These are phyloP conservation scores for Epinotia demarniana DNA, from an alignment of 2,888 invertebrate genomes.

Conservation along the genomic window DNA sequence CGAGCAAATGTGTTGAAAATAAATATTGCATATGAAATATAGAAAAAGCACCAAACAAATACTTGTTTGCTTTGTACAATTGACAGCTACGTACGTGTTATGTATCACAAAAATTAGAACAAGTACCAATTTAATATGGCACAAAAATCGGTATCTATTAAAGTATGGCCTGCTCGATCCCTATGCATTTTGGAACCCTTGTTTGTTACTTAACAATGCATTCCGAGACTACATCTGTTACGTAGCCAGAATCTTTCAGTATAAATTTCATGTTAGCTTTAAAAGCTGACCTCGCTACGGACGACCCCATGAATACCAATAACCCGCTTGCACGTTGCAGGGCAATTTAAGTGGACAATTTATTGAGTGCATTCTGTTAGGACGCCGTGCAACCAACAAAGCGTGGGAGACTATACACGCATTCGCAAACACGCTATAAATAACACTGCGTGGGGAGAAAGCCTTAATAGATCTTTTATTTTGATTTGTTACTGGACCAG, in stretches of 20 bases:
- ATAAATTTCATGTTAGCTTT: constrained; percentile 19
- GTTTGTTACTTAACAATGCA: neutral
- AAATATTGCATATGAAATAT: too few relatives aligned
- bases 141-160: too few relatives aligned
- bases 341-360: constrained; percentile 40
- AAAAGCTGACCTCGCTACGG: constrained; percentile 19
- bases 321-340: constrained; percentile 32
- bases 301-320: constrained; percentile 38
- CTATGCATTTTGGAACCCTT: neutral
- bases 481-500: constrained; percentile 33
- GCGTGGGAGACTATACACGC: constrained; percentile 38
- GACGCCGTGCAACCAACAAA: constrained; percentile 28
- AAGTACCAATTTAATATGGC: too few relatives aligned
- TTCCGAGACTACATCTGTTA: neutral
- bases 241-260: constrained; percentile 9
- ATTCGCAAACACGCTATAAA: constrained; percentile 41
- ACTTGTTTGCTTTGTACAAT: too few relatives aligned
- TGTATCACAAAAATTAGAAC: too few relatives aligned
- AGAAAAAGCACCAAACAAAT: too few relatives aligned
- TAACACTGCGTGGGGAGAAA: constrained; percentile 39
- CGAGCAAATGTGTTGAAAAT: too few relatives aligned
- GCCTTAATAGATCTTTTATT: constrained; percentile 37
- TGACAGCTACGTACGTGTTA: too few relatives aligned
- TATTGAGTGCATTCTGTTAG: constrained; percentile 42
- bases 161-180: too few relatives aligned